Base-by-base conservation (phyloP, 2,888 invertebrate genomes). In the Myopa tessellatipennis region DNA sequence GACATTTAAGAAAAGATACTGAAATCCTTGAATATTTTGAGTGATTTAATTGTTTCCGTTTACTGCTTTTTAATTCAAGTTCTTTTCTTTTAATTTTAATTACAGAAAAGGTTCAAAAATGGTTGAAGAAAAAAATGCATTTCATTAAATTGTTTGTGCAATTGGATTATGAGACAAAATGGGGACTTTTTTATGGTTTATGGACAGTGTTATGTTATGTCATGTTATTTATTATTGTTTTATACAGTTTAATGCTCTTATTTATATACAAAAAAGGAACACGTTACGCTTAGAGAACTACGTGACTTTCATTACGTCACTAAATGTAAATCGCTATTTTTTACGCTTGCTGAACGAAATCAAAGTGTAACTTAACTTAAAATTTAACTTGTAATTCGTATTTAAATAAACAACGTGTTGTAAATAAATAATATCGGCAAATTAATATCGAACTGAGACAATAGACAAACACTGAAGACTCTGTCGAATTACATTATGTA, bases 181-280 rank as follows among this genome's bases (percentile, higher is more conserved):
- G 26, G 26, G 67, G 26, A 26, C 26, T 45, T 45, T 45, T 8
- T 45, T 45, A 45, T 45, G 3, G 6, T 6, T 45, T 45, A 45
- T 45, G 6, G 3, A 45, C 7, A 45, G 45, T 45, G 7, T 45
- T 45, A 45, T 45, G 10, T 45, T 45, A 45, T 45, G 7, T 45
- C 45, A 45, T 45, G 45, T 26, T 26, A 26, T 26, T 26, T 26
- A 26, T 26, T 26, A 26, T 26, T 26, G 26, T 26, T 26, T 26
- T 26, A 26, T 76, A 61, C 36, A 68, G 69, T 38, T 34, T 55
- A 60, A 60, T 18, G 83, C 80, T 71, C 79, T 74, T 81, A 85
- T 82, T 82, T 82, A 82, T 86, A 86, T 86, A 86, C 86, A 86
- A 86, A 86, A 85, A 86, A 86, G 86, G 86, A 86, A 86, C 86